Percentiles rank a stretch among this genome's conserved stretches.
Conservation (phyloP, 2,797 vertebrate species). For the Spondyliosoma cantharus region DNA sequence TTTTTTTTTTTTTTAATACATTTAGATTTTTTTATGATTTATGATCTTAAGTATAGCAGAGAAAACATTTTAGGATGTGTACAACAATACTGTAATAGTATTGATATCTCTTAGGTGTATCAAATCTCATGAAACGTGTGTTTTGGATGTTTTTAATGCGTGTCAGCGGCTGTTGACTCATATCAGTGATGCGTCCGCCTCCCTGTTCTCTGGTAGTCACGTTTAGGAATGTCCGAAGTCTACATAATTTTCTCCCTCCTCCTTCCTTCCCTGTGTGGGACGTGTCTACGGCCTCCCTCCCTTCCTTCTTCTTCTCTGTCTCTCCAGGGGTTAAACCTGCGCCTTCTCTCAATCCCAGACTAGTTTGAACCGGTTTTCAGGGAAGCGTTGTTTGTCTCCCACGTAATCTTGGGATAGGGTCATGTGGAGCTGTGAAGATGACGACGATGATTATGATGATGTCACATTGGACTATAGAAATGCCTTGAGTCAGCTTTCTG, state of each 20-base stretch:
- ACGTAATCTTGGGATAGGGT: constrained; percentile 91
- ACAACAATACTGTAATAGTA: not conserved
- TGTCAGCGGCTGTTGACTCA: constrained; percentile 1
- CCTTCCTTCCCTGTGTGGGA: constrained; percentile 30
- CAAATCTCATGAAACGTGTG: not conserved
- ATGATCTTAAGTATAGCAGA: constrained; percentile 4
- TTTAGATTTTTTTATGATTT: constrained; percentile 9
- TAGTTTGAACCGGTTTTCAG: constrained; percentile 92
- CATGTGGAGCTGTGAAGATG: constrained; percentile 85
- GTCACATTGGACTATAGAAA: constrained; percentile 85
- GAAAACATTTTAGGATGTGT: not conserved
- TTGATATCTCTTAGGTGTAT: not conserved
- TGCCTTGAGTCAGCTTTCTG: constrained; percentile 84
- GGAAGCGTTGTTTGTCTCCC: constrained; percentile 90
- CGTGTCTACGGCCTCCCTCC: constrained; percentile 25
- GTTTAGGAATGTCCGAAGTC: constrained; percentile 56
- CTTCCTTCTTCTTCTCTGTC: constrained; percentile 67
- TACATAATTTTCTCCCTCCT: constrained; percentile 46
- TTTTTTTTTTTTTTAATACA: constrained; percentile 12
- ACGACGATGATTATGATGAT: constrained; percentile 87
- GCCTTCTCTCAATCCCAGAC: constrained; percentile 83
- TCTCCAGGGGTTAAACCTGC: constrained; percentile 88
- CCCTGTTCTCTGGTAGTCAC: constrained; percentile 19
- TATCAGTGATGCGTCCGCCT: constrained; percentile 4
- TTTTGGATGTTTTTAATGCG: constrained; percentile 3